phyloP scores from a whole-genome alignment of 2,113 vertebrate genomes.

The Mustela nigripes region DNA sequence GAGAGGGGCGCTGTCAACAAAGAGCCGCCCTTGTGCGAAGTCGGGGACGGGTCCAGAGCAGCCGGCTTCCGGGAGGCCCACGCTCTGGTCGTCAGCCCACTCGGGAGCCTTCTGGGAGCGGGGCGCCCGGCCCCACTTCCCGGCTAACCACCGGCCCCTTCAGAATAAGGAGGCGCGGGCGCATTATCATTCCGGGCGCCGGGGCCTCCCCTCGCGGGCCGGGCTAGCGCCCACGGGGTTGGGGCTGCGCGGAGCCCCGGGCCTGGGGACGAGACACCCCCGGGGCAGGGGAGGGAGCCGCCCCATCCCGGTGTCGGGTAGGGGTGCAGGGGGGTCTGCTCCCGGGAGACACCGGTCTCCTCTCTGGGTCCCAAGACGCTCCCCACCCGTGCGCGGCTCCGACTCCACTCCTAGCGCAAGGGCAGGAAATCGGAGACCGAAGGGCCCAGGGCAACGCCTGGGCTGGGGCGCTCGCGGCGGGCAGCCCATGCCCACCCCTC shows the following conservation, averaged over 20 bases:
- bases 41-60: slow-evolving; percentile 22
- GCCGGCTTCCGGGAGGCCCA: slow-evolving; percentile 64
- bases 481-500: rapidly evolving
- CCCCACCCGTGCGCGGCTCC: neutral
- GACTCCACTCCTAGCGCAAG: neutral
- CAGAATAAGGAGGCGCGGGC: slow-evolving; percentile 25
- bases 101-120: slow-evolving; percentile 28
- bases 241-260: neutral
- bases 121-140: slow-evolving; percentile 72
- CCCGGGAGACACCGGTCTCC: neutral
- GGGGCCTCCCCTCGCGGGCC: neutral
- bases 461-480: too few species aligned
- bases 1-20: slow-evolving; percentile 25
- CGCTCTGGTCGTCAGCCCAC: slow-evolving; percentile 14
- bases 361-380: neutral
- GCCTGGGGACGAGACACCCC: neutral
- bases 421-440: neutral
- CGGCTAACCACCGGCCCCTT: slow-evolving; percentile 83
- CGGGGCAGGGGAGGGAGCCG: neutral
- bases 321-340: neutral
- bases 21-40: slow-evolving; percentile 58
- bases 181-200: slow-evolving; percentile 81
- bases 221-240: slow-evolving; percentile 39
- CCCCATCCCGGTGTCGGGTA: rapidly evolving
- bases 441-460: neutral